These are phyloP conservation scores for Xestoiulus laeticollis DNA, from an alignment of 2,888 invertebrate species.

Conservation along the genomic window DNA sequence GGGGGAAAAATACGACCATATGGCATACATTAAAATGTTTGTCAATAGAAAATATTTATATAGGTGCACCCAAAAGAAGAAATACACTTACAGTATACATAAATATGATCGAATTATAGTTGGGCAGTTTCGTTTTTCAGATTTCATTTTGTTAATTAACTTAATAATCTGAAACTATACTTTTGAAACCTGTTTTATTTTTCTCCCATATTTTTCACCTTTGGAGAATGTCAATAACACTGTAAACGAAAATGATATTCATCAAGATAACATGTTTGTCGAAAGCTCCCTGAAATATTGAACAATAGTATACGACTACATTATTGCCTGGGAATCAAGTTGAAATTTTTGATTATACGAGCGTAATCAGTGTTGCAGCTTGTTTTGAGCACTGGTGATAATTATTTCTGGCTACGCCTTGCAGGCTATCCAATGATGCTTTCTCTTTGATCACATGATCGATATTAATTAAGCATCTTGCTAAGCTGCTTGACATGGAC, in stretches of 20 bases:
- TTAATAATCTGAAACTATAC: not conserved
- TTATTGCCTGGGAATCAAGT: not conserved
- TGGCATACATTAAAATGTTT: too few relatives aligned
- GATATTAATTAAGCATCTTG: too few relatives aligned
- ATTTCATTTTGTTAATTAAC: not conserved
- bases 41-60: too few relatives aligned
- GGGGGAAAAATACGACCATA: too few relatives aligned
- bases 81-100: too few relatives aligned
- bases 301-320: not conserved
- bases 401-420: not conserved
- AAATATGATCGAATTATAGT: too few relatives aligned
- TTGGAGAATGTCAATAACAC: not conserved
- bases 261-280: not conserved
- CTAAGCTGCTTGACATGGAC: too few relatives aligned
- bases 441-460: not conserved
- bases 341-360: not conserved
- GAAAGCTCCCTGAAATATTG: not conserved
- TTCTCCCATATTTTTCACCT: not conserved
- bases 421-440: not conserved
- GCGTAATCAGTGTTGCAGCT: not conserved
- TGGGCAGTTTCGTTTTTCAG: not conserved
- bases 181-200: too few relatives aligned
- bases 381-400: not conserved
- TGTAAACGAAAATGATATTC: not conserved
- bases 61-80: too few relatives aligned